A percentile compares a stretch with the other conserved stretches of the same genome.
These are phyloP conservation scores for Mamestra configurata DNA, from an alignment of 1,140 invertebrate genomes.

Conservation along the genomic window DNA sequence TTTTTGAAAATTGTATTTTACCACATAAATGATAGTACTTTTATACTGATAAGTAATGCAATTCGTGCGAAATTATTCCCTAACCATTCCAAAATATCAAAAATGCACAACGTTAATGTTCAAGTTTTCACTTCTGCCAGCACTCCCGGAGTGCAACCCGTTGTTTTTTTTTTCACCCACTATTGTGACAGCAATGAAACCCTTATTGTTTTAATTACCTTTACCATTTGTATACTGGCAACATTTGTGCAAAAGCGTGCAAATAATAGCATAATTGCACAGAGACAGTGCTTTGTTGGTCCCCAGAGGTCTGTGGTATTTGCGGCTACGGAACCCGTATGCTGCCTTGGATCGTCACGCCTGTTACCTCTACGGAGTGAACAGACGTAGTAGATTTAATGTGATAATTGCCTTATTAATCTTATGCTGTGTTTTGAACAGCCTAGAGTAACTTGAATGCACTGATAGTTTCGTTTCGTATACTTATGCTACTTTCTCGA, in stretches of 20 bases:
- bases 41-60: too few relatives aligned
- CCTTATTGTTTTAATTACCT: not conserved
- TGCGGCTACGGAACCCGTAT: not conserved
- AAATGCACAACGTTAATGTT: too few relatives aligned
- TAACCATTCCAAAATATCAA: too few relatives aligned
- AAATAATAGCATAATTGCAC: conserved; percentile 38
- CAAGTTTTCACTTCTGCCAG: too few relatives aligned
- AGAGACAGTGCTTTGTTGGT: conserved; percentile 15
- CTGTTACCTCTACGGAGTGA: conserved; percentile 9
- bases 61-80: too few relatives aligned
- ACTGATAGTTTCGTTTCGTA: too few relatives aligned
- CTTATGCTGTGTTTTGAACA: not conserved
- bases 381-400: conserved; percentile 14
- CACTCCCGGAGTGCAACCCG: too few relatives aligned
- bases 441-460: not conserved
- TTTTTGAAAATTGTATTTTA: too few relatives aligned
- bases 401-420: conserved; percentile 28
- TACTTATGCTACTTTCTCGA: too few relatives aligned
- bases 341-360: not conserved
- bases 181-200: not conserved
- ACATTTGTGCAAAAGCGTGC: conserved; percentile 29
- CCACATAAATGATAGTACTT: too few relatives aligned
- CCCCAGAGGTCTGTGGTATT: conserved; percentile 22
- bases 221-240: not conserved
- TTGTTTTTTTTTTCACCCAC: not conserved